Percentiles rank a stretch among this genome's conserved stretches.
Conservation (phyloP, 2,797 vertebrate species). For the Tympanoctomys barrerae region DNA sequence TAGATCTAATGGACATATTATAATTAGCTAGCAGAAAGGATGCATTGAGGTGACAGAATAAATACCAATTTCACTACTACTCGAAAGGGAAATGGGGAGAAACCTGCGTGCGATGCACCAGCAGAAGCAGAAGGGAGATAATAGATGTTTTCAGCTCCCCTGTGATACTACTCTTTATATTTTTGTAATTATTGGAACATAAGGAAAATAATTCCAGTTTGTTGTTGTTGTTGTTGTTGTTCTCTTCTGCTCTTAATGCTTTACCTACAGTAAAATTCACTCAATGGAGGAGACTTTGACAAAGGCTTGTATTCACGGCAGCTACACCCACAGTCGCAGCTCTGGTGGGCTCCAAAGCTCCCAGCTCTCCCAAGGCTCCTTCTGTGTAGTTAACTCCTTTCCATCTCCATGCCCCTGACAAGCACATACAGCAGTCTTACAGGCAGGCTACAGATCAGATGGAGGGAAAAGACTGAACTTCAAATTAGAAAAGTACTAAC, state of each 20-base stretch:
- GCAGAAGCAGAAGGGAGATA: background rate
- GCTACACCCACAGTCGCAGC: background rate
- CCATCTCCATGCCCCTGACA: background rate
- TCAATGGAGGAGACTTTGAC: background rate
- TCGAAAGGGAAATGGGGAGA: background rate
- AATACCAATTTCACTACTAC: background rate
- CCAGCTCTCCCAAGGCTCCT: background rate
- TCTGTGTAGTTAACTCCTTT: background rate
- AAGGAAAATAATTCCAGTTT: background rate
- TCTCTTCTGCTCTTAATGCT: slow-evolving; percentile 3
- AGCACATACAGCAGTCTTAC: background rate
- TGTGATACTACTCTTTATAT: background rate
- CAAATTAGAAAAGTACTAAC: background rate
- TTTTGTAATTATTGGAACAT: background rate
- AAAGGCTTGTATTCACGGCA: background rate
- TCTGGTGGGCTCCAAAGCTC: background rate
- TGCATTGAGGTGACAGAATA: background rate
- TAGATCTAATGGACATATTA: background rate
- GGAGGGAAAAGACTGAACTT: background rate
- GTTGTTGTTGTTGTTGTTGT: background rate
- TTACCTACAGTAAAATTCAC: background rate
- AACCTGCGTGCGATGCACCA: background rate
- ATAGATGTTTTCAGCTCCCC: background rate
- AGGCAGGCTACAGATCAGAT: background rate
- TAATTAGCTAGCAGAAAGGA: background rate